A percentile compares a stretch with the other conserved stretches of the same genome.
These are phyloP conservation scores for Augochlora pura DNA, from an alignment of 1,140 invertebrate genomes.

Conservation along the genomic window DNA sequence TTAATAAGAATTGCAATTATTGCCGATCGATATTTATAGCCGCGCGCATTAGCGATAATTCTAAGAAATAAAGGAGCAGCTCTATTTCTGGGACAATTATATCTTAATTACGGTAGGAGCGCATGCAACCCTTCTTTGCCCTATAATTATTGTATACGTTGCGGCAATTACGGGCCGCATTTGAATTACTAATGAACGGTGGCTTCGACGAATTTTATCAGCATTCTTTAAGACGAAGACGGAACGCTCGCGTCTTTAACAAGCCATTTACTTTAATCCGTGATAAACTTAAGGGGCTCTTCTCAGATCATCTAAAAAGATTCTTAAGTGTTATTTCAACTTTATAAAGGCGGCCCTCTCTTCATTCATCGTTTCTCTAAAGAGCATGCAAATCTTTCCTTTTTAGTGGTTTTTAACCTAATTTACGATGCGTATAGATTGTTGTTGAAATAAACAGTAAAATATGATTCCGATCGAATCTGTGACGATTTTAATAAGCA, in stretches of 20 bases:
- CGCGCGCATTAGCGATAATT: background rate
- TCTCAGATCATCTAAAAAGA: slow-evolving; percentile 18
- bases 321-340: slow-evolving; percentile 21
- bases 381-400: slow-evolving; percentile 2
- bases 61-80: background rate
- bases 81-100: background rate
- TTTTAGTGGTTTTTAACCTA: background rate
- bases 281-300: slow-evolving; percentile 24
- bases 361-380: slow-evolving; percentile 1
- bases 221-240: slow-evolving; percentile 14
- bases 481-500: background rate
- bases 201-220: slow-evolving; percentile 5
- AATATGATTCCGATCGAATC: background rate
- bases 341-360: background rate
- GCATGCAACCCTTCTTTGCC: background rate
- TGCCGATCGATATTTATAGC: background rate
- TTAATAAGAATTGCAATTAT: background rate
- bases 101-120: background rate
- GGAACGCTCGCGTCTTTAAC: slow-evolving; percentile 28
- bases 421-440: background rate
- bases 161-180: slow-evolving; percentile 14
- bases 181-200: slow-evolving; percentile 30
- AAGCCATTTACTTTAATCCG: slow-evolving; percentile 34
- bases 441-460: background rate
- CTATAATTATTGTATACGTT: slow-evolving; percentile 1